Evolutionary conservation across 1,140 invertebrate species (phyloP), one percentile per base, ranked within the genome.

Genomic region (Pseudomyrmex cubaensis): DNA sequence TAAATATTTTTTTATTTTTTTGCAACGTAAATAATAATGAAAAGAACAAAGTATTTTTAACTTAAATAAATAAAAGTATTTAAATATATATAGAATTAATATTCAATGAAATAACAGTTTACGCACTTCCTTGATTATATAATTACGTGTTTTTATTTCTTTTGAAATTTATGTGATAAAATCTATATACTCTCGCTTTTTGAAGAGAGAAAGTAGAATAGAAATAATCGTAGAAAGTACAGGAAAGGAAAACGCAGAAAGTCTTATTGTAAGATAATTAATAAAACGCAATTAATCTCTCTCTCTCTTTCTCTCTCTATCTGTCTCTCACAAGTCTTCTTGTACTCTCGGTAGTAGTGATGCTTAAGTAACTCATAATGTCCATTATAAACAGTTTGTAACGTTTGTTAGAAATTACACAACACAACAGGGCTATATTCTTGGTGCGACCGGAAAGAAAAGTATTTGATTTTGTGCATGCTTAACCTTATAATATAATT

Each of bases 161-260:
- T 75, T 73, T 17, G 17, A n/a, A 57, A 57, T 13, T 73, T 20
- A 20, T 35, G 35, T 35, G 12, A 22, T 69, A 44, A 52, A 15
- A 22, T 50, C n/a, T 12, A 12, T 62, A 61, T 9, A 63, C 46
- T 10, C 12, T 25, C 69, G 35, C 48, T 35, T n/a, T 62, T 48
- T 61, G 67, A 75, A 63, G 61, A 66, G 73, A 56, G 59, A 77
- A 64, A 66, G 50, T 20, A 77, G 61, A 77, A 83, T 57, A 12
- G n/a, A 64, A 83, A 35, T 57, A 66, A 50, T 48, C 17, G 35
- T 77, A 83, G 72, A 83, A 83, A 76, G 61, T 15, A 46, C 15
- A 25, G 35, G 35, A 61, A 5, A 64, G 48, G 13, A 73, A 54
- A 66, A 48, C 50, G 50, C 35, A 35, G 12, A 52, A 12, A 13